A percentile compares a stretch with the other conserved stretches of the same genome.
phyloP scores from a whole-genome alignment of 2,113 vertebrate genomes.

The Halcyon malimbica region DNA sequence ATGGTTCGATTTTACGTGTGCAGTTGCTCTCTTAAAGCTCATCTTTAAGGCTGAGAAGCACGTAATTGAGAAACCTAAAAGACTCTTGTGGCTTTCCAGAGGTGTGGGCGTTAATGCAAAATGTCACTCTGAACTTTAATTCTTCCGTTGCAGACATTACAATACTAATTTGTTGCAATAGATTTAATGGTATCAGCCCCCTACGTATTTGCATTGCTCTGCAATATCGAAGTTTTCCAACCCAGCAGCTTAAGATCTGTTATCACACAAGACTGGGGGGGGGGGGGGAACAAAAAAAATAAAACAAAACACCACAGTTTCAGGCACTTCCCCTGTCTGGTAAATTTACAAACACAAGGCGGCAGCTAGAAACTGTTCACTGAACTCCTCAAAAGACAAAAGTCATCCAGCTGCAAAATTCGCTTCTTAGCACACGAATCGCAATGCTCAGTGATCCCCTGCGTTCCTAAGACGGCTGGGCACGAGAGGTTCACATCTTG shows the following conservation, averaged over 20 bases:
- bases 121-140: neutral
- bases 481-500: neutral
- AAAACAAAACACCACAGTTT: neutral
- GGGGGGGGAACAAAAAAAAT: accelerated
- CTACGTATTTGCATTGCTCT: neutral
- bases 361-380: neutral
- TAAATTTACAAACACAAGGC: neutral
- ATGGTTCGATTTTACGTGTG: neutral
- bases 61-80: neutral
- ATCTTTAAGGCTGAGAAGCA: neutral
- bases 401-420: neutral
- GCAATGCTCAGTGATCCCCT: neutral
- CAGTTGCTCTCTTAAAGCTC: neutral
- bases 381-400: neutral
- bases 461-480: neutral
- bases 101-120: neutral
- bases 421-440: neutral
- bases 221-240: neutral
- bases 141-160: neutral
- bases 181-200: neutral
- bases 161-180: neutral
- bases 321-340: neutral
- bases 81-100: neutral
- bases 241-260: neutral
- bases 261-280: neutral